These are phyloP conservation scores for Dryomyza anilis DNA, from an alignment of 2,888 invertebrate species.

Conservation along the genomic window DNA sequence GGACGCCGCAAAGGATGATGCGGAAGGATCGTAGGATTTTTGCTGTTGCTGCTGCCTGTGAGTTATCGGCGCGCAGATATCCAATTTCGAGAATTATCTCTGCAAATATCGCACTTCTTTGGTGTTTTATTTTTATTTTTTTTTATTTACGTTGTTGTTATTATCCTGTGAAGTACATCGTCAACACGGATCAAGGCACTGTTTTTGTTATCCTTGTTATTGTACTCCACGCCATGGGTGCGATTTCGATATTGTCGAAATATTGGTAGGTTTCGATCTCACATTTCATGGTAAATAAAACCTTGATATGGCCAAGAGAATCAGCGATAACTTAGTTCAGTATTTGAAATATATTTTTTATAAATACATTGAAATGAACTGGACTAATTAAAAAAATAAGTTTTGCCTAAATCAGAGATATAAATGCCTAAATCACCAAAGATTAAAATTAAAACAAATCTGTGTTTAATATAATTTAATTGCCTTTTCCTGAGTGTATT, in stretches of 20 bases:
- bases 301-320: background rate
- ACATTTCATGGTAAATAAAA: background rate
- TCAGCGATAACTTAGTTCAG: background rate
- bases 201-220: background rate
- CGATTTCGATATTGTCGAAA: background rate
- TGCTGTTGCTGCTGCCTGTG: too few species aligned
- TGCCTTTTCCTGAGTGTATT: too few species aligned
- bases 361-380: too few species aligned
- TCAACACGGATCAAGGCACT: background rate
- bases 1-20: background rate
- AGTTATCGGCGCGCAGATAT: background rate
- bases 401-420: too few species aligned
- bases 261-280: background rate
- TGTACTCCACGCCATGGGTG: conserved; percentile 9
- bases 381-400: too few species aligned
- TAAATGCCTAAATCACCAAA: too few species aligned
- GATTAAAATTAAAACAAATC: too few species aligned
- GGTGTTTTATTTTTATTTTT: background rate
- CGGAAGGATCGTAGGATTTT: background rate
- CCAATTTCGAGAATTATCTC: conserved; percentile 9
- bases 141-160: too few species aligned
- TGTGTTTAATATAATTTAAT: too few species aligned
- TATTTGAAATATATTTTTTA: too few species aligned
- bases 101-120: conserved; percentile 19
- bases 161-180: background rate